A percentile compares a stretch with the other conserved stretches of the same genome.
These are phyloP conservation scores for Eumaeus atala DNA, from an alignment of 1,140 invertebrate species.

Conservation along the genomic window DNA sequence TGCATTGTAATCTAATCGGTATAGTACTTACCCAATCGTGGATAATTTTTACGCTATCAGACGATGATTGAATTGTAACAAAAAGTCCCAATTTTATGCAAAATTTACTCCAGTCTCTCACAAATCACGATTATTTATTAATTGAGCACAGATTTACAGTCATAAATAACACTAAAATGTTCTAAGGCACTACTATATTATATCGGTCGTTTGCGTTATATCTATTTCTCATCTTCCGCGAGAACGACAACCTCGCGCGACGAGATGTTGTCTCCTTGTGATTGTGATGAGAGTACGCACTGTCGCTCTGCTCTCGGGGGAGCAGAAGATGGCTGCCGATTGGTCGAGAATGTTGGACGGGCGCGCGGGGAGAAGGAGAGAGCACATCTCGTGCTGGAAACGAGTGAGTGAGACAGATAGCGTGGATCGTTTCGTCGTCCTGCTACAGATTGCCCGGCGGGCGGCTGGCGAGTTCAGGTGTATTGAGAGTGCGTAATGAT, in stretches of 20 bases:
- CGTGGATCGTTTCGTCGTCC: slow-evolving; percentile 53
- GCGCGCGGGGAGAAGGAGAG: slow-evolving; percentile 61
- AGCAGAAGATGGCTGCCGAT: slow-evolving; percentile 69
- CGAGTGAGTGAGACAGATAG: slow-evolving; percentile 57
- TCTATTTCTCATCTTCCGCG: slow-evolving; percentile 50
- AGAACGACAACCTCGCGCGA: slow-evolving; percentile 62
- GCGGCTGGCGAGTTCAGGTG: slow-evolving; percentile 45
- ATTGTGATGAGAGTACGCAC: slow-evolving; percentile 70
- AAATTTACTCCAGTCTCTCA: slow-evolving; percentile 49
- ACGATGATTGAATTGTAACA: slow-evolving; percentile 37
- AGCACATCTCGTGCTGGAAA: slow-evolving; percentile 48
- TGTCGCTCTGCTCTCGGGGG: slow-evolving; percentile 72
- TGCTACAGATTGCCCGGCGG: slow-evolving; percentile 55
- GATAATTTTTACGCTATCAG: slow-evolving; percentile 66
- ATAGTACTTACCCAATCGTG: slow-evolving; percentile 70
- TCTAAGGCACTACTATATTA: slow-evolving; percentile 38
- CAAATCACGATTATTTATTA: slow-evolving; percentile 50
- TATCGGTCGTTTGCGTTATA: slow-evolving; percentile 38
- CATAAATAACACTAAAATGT: slow-evolving; percentile 42
- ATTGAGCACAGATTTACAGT: slow-evolving; percentile 60
- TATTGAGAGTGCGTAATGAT: slow-evolving; percentile 61
- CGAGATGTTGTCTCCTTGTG: slow-evolving; percentile 71
- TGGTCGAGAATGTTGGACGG: slow-evolving; percentile 60
- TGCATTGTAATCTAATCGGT: slow-evolving; percentile 71
- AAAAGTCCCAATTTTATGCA: slow-evolving; percentile 45